phyloP scores from a whole-genome alignment of 2,888 invertebrate species.

The Thera britannica region DNA sequence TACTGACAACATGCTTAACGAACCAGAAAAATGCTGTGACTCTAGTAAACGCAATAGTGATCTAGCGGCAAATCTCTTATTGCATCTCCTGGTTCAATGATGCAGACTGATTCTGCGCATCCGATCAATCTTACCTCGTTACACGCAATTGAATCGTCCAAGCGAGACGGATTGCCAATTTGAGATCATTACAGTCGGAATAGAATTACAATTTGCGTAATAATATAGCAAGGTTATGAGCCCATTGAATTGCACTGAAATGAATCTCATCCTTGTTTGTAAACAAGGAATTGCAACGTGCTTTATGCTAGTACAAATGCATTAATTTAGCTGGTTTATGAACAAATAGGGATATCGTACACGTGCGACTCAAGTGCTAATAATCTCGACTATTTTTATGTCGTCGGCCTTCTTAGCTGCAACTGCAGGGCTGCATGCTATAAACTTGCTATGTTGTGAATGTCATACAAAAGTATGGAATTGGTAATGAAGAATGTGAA shows the following conservation, averaged over 20 bases:
- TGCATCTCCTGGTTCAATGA: conserved; percentile 51
- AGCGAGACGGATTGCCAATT: conserved; percentile 69
- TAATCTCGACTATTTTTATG: conserved; percentile 59
- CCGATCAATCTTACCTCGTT: conserved; percentile 61
- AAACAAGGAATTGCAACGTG: conserved; percentile 40
- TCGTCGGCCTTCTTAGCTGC: conserved; percentile 60
- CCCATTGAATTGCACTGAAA: conserved; percentile 40
- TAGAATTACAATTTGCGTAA: conserved; percentile 55
- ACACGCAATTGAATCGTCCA: conserved; percentile 62
- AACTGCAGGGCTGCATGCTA: conserved; percentile 61
- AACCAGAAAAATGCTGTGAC: conserved; percentile 54
- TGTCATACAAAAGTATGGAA: conserved; percentile 48
- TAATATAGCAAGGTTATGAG: conserved; percentile 47
- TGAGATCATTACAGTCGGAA: conserved; percentile 61
- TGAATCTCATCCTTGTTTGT: conserved; percentile 43
- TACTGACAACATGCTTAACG: conserved; percentile 39
- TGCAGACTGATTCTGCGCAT: conserved; percentile 57
- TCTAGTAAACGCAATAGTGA: conserved; percentile 52
- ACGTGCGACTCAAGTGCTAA: conserved; percentile 29
- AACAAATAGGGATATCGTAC: conserved; percentile 28
- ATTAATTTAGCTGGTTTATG: conserved; percentile 26
- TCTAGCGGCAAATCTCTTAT: conserved; percentile 66
- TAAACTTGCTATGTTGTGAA: conserved; percentile 61
- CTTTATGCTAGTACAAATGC: conserved; percentile 28
- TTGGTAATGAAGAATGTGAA: conserved; percentile 60